Conservation (phyloP, 53 echinoderm and acorn worm species). For the Holothuria leucospilota region DNA sequence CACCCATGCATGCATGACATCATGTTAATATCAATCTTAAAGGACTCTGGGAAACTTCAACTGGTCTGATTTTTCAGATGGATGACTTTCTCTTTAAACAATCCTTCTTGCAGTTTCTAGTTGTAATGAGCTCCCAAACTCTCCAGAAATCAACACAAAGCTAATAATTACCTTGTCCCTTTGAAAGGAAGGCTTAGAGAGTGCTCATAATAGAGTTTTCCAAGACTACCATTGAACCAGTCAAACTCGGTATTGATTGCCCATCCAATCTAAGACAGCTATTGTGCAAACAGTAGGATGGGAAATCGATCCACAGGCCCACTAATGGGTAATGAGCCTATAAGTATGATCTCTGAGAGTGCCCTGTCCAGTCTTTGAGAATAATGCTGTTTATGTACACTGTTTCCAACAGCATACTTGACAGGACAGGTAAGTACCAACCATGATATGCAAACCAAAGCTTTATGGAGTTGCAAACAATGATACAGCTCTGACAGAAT, state of each 20-base stretch:
- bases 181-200: constrained; percentile 7
- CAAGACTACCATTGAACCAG: constrained; percentile 9
- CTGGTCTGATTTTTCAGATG: no score
- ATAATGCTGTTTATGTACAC: constrained; percentile 28
- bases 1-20: no score
- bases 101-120: no score
- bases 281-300: constrained; percentile 19
- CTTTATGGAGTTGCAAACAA: no score
- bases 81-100: no score
- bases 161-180: background rate
- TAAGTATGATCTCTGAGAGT: constrained; percentile 8
- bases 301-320: constrained; percentile 2
- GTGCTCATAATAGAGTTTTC: background rate
- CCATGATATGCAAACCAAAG: background rate
- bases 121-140: no score
- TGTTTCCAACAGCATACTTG: background rate
- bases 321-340: constrained; percentile 28
- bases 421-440: background rate
- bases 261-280: background rate
- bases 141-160: constrained; percentile 30
- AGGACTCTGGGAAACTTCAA: no score
- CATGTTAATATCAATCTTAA: no score
- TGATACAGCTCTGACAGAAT: no score
- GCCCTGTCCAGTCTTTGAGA: background rate
- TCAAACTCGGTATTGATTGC: constrained; percentile 1